Evolutionary conservation across 2,113 vertebrate species (phyloP), one percentile per base, ranked within the genome.

Genomic region (Lanius collurio): DNA sequence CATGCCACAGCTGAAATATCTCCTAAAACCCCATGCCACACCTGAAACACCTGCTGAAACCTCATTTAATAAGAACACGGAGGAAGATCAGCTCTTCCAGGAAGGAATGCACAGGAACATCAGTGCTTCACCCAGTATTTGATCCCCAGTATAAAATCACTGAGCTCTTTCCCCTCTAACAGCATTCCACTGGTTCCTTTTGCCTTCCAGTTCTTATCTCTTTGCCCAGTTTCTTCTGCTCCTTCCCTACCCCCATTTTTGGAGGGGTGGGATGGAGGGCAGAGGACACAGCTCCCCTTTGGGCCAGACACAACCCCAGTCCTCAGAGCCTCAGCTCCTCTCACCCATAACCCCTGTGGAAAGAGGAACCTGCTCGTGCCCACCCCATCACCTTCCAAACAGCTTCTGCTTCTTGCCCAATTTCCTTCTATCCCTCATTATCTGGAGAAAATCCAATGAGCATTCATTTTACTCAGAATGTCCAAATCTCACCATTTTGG

Each of bases 11-110:
- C 42, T 11, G 2, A 33, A 65, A 46, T 11, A 11, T 42, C 30
- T 16, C 4, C 27, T 31, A 19, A 39, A 70, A 47, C 6, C 26
- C 14, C 28, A 31, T 21, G 9, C 20, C 31, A n/a, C 55, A 13
- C 2, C 55, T 22, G 31, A 9, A 47, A 67, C 5, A 14, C 12
- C 64, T 11, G 5, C 44, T 28, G 5, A 42, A 39, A 33, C 2
- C 0, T 3, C 1, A 50, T 42, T 65, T 2, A 31, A 28, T 4
- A 28, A 12, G 27, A 47, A 11, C 13, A n/a, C 0, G 0, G 35
- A 50, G 53, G 5, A 4, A 44, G 53, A 49, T 42, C 6, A 31
- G 44, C 37, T 33, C 42, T 62, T 27, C 20, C 21, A 6, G 63
- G 42, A 23, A 78, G 73, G 65, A 56, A 60, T 0, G 3, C 1